Conservation (phyloP, 1,140 invertebrate genomes). For the Drosophila equinoxialis region DNA sequence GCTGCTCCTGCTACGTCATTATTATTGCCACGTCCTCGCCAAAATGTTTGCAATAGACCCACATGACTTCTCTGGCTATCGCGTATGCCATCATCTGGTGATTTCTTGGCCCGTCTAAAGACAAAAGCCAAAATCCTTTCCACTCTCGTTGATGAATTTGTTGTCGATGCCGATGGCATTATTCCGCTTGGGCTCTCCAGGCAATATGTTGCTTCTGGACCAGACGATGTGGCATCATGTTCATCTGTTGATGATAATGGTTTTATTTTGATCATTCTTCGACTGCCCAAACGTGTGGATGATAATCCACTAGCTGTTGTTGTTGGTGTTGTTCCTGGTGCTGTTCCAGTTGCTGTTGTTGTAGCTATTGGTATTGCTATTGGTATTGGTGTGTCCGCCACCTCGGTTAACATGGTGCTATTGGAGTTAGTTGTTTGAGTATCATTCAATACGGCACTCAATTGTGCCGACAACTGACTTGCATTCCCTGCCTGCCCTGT, state of each 20-base stretch:
- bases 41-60: slow-evolving; percentile 63
- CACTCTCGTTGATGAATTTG: slow-evolving; percentile 28
- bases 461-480: slow-evolving; percentile 54
- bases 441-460: slow-evolving; percentile 44
- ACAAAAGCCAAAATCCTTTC: slow-evolving; percentile 54
- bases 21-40: slow-evolving; percentile 47
- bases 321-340: slow-evolving; percentile 15
- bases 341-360: slow-evolving; percentile 24
- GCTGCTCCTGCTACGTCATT: slow-evolving; percentile 21
- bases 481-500: slow-evolving; percentile 23
- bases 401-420: slow-evolving; percentile 56
- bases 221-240: neutral
- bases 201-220: slow-evolving; percentile 23
- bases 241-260: slow-evolving; percentile 45
- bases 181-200: slow-evolving; percentile 17
- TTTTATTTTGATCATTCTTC: slow-evolving; percentile 30
- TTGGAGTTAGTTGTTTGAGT: slow-evolving; percentile 51
- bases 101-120: slow-evolving; percentile 50
- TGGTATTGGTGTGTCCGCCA: slow-evolving; percentile 32
- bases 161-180: neutral
- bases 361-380: slow-evolving; percentile 16
- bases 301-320: slow-evolving; percentile 10
- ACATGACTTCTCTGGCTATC: slow-evolving; percentile 78
- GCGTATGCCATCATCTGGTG: slow-evolving; percentile 41
- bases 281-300: slow-evolving; percentile 17